Conservation (phyloP, 2,113 vertebrate genomes). For the Chloebia gouldiae region DNA sequence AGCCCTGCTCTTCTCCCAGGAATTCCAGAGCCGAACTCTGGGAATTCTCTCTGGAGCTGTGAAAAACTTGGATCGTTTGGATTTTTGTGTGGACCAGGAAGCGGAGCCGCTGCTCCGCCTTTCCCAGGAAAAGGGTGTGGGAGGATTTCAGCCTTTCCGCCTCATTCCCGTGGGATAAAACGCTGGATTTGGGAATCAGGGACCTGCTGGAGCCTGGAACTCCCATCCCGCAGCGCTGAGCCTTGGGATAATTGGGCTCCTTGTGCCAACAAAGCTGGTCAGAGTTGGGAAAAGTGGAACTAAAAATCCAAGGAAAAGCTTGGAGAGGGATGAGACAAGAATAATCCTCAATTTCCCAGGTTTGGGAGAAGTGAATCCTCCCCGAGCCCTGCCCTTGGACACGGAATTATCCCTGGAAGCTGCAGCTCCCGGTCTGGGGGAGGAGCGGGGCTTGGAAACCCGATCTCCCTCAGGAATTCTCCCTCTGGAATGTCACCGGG, state of each 20-base stretch:
- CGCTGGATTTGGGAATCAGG: neutral
- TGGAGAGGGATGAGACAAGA: neutral
- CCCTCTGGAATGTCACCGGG: neutral
- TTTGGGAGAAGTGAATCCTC: neutral
- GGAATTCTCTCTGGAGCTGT: neutral
- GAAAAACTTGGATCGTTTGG: neutral
- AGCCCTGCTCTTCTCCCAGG: neutral
- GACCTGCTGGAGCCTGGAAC: neutral
- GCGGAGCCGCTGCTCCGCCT: neutral
- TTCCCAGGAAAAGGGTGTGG: neutral
- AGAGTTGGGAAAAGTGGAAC: neutral
- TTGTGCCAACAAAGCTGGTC: fast-evolving
- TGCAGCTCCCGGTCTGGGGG: neutral
- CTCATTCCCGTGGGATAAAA: fast-evolving
- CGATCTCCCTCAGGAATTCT: neutral
- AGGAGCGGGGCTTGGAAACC: neutral
- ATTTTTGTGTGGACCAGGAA: neutral
- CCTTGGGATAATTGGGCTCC: fast-evolving
- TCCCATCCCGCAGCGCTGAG: fast-evolving
- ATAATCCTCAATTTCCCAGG: neutral
- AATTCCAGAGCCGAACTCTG: neutral
- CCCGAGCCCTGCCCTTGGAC: neutral
- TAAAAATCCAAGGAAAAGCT: neutral
- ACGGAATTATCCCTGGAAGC: neutral
- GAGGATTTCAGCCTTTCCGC: neutral